A percentile compares a stretch with the other conserved stretches of the same genome.
These are phyloP conservation scores for Cephus pulcher DNA, from an alignment of 2,888 invertebrate species.

Conservation along the genomic window DNA sequence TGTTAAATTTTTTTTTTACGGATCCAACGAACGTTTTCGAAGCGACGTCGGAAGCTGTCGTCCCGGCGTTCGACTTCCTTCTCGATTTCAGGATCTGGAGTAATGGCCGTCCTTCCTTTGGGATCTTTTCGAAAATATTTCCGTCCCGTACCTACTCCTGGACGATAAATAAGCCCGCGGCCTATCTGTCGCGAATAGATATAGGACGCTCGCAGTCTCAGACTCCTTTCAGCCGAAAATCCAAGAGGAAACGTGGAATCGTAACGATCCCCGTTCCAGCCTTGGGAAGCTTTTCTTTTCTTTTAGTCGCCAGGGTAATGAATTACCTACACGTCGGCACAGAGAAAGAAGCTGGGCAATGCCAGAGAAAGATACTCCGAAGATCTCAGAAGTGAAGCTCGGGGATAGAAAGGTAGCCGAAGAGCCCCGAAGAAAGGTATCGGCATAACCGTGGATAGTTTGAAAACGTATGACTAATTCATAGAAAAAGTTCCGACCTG, in stretches of 20 bases:
- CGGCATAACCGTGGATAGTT: not conserved
- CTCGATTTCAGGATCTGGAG: not conserved
- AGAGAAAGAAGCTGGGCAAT: not conserved
- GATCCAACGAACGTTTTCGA: not conserved
- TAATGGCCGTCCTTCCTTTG: not conserved
- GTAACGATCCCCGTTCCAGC: constrained; percentile 1
- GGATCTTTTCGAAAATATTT: not conserved
- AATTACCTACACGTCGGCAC: constrained; percentile 7
- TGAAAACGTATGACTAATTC: constrained; percentile 12
- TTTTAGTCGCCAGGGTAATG: not conserved
- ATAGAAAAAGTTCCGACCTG: constrained; percentile 13
- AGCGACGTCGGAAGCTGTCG: not conserved
- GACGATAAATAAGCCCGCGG: not conserved
- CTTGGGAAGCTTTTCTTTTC: not conserved
- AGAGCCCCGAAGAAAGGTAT: constrained; percentile 4
- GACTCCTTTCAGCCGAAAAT: constrained; percentile 3
- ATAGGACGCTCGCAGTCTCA: not conserved
- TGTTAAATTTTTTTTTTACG: not conserved
- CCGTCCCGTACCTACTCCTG: not conserved
- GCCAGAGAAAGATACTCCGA: not conserved
- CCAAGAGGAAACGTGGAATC: not conserved
- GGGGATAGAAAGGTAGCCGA: not conserved
- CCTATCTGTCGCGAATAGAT: constrained; percentile 1
- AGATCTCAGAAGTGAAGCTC: not conserved
- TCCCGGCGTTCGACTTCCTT: not conserved